Base-by-base conservation (phyloP, 2,113 vertebrate species). In the Marmota monax region DNA sequence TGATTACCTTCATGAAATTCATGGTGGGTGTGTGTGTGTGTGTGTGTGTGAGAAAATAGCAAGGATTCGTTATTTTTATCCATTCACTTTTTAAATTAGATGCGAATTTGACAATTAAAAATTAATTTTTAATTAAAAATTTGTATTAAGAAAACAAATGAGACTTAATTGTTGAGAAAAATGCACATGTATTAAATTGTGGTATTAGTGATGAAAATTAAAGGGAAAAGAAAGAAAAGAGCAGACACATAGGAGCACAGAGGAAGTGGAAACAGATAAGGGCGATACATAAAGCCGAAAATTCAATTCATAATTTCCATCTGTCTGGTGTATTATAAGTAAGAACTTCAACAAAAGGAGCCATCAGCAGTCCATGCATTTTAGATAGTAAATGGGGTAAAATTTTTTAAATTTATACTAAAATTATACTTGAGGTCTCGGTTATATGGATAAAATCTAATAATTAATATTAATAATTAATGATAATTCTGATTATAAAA, bases 101-200 rank as follows among this genome's bases (percentile, higher is more conserved):
- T 12, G 6, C 72, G n/a, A 84, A 78, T 70, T 82, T 84, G 73
- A 48, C 63, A 70, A 92, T 82, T 82, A 89, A 92, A 88, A 85
- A 45, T 45, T 45, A 45, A 45, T 8, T 45, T 45, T 9, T 45
- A 45, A 45, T 45, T 45, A 45, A 45, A 45, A 45, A 45, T 45
- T 45, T 45, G 45, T 45, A 45, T 45, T 8, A 45, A 45, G 45
- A 45, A 56, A 8, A 39, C 12, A 84, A 48, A 22, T 32, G 63
- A 73, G 25, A 65, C 14, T 67, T 65, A 87, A 27, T 42, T 86
- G 5, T 18, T 90, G 7, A 9, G 69, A 84, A 86, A 93, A 92
- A 88, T 69, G 37, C 1, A 17, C 70, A 14, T 61, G 32, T 76
- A 69, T 72, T 84, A 72, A 45, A 45, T 2, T 79, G 29, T 87